phyloP scores from a whole-genome alignment of 2,113 vertebrate genomes.

The Syrmaticus mikado region DNA sequence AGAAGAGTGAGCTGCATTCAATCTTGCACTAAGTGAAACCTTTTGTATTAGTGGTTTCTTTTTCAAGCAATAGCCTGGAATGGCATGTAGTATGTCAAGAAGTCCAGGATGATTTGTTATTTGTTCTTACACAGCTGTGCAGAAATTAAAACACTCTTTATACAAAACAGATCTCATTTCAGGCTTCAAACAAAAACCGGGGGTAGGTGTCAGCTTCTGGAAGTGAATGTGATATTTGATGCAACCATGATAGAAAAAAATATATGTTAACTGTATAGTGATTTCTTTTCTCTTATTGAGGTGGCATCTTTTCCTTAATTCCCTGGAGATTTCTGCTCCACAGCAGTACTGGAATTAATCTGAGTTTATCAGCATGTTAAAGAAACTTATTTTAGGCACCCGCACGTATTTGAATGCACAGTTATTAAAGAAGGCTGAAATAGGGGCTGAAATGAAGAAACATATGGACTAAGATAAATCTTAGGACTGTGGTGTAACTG shows the following conservation, averaged over 20 bases:
- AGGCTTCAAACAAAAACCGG: neutral
- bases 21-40: neutral
- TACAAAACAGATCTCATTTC: neutral
- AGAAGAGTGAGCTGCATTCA: neutral
- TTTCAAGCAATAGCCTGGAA: neutral
- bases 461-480: neutral
- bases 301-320: neutral
- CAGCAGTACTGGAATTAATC: neutral
- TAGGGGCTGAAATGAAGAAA: neutral
- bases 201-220: neutral
- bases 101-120: neutral
- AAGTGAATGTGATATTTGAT: neutral
- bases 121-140: neutral
- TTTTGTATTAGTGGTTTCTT: neutral
- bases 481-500: neutral
- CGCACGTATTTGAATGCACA: neutral
- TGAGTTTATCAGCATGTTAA: neutral
- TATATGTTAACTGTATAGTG: neutral
- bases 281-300: neutral
- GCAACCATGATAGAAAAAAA: neutral
- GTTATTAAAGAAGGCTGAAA: neutral
- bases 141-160: neutral
- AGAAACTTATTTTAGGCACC: neutral
- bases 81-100: neutral
- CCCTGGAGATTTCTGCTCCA: neutral